Evolutionary conservation across 1,140 invertebrate genomes (phyloP), one percentile per base, ranked within the genome.

Genomic region (Hyles euphorbiae): DNA sequence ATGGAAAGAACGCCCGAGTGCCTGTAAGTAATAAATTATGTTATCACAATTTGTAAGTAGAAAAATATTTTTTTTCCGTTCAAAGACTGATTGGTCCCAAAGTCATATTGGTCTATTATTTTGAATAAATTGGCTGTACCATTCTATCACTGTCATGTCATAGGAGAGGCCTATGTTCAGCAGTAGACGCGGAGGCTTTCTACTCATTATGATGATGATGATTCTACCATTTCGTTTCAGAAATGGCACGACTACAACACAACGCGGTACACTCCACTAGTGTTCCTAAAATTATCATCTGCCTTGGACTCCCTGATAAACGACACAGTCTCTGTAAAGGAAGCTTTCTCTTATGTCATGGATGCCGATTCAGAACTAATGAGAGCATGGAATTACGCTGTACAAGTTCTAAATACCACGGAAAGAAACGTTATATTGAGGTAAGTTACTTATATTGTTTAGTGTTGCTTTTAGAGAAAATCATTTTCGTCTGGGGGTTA

Each of bases 381-480:
- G 33, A 64, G 61, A 11, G 75, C 84, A 3, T 76, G 79, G 68
- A 70, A 81, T 8, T 76, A 89, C 56, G 69, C 73, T 6, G 56
- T 77, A 2, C 60, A 79, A 2, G 50, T 67, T 1, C 72, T 88
- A 9, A 88, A 90, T 63, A 80, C 83, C 65, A 84, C 84, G n/a
- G 78, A 91, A 5, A 86, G 85, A 50, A 84, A 89, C 68, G 58
- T 81, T 12, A 88, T 90, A 53, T 69, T 89, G 7, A 89, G 83
- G 90, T 91, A 74, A 64, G 71, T 60, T 50, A 36, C 12, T 12
- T 5, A 3, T 34, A 32, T 7, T 52, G 8, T 33, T 51, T 51
- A 34, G 2, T 48, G 22, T 48, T 48, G 22, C 6, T n/a, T 12
- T 11, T 48, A 12, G n/a, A 50, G 5, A 5, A 22, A 33, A 4